Conservation (phyloP, 37 sponge, comb jelly and placozoan genomes). For the Chondrilla cf. caribensis region DNA sequence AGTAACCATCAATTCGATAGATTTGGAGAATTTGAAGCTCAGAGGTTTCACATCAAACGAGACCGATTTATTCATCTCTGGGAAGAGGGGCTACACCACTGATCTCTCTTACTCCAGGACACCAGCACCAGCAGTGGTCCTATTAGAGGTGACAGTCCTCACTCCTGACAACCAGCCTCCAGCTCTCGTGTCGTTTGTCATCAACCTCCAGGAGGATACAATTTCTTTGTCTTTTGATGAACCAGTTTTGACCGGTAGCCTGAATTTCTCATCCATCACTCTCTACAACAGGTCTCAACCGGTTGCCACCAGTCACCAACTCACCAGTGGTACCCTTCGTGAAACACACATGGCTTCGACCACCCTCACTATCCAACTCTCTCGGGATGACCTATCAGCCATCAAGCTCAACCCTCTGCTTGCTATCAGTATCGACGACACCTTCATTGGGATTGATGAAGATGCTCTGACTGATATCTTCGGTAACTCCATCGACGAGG, state of each 20-base stretch:
- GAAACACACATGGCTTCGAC: conserved; percentile 18
- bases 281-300: conserved; percentile 26
- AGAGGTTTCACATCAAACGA: conserved; percentile 32
- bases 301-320: background rate
- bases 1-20: conserved; percentile 46
- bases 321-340: conserved; percentile 50
- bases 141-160: conserved; percentile 48
- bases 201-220: conserved; percentile 53
- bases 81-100: conserved; percentile 40
- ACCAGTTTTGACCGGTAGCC: conserved; percentile 47
- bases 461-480: conserved; percentile 44
- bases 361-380: conserved; percentile 37
- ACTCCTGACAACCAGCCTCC: conserved; percentile 72
- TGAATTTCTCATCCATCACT: conserved; percentile 57
- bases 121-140: conserved; percentile 37
- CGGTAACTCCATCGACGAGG: conserved; percentile 26
- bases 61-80: conserved; percentile 58
- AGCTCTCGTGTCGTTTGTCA: conserved; percentile 36
- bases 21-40: conserved; percentile 56
- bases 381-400: conserved; percentile 53
- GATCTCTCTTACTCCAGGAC: conserved; percentile 73
- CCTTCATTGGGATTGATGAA: conserved; percentile 57
- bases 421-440: conserved; percentile 59
- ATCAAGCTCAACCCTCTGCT: conserved; percentile 68
- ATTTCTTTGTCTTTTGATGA: conserved; percentile 76